phyloP scores from a whole-genome alignment of 30 jellyfish, hydroid and myxozoan species.

The Aurelia aurita complex sp. Pacific region DNA sequence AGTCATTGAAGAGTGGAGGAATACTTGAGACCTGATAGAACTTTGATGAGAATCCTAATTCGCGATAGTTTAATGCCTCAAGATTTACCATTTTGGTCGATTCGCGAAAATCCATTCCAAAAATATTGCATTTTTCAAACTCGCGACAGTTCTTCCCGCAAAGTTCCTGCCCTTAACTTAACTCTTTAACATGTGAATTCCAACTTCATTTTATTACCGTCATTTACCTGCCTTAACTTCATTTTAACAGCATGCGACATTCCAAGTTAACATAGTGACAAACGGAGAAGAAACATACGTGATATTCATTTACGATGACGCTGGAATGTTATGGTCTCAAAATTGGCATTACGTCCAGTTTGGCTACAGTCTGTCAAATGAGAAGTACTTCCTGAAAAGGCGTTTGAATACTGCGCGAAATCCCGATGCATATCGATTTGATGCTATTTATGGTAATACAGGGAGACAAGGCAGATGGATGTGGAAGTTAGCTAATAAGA shows the following conservation, averaged over 20 bases:
- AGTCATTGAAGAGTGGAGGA: too few species aligned
- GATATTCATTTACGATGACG: slow-evolving; percentile 40
- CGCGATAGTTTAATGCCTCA: too few species aligned
- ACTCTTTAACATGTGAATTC: too few species aligned
- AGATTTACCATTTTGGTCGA: too few species aligned
- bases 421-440: slow-evolving; percentile 53
- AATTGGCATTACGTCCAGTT: slow-evolving; percentile 10
- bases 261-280: slow-evolving; percentile 49
- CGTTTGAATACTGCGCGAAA: slow-evolving; percentile 7
- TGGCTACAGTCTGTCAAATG: slow-evolving; percentile 6
- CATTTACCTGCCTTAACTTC: neutral
- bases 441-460: slow-evolving; percentile 45
- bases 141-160: neutral
- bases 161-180: too few species aligned
- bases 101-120: too few species aligned
- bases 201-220: neutral
- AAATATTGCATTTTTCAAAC: neutral
- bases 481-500: slow-evolving; percentile 46
- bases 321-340: slow-evolving; percentile 46
- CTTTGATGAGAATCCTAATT: too few species aligned
- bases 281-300: slow-evolving; percentile 48
- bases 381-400: neutral
- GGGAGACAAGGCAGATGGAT: slow-evolving; percentile 52
- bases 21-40: too few species aligned
- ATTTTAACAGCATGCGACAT: slow-evolving; percentile 14